Base-by-base conservation (phyloP, 1,140 invertebrate species). In the Nixonia krombeini region DNA sequence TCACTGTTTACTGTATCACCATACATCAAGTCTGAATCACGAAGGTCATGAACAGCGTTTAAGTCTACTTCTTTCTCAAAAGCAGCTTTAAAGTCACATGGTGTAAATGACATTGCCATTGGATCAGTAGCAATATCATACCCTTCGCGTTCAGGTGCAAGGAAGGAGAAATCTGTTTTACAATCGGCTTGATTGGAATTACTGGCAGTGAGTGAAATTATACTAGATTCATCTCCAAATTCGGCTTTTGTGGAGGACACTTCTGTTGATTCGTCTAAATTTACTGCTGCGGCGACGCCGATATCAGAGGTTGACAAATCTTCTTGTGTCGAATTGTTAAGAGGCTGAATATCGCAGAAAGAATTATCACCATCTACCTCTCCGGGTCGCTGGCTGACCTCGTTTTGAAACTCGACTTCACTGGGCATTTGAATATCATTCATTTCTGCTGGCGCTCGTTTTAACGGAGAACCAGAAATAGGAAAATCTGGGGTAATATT, bases 21-120 rank as follows among this genome's bases (percentile, higher is more conserved):
- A 25, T 84, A 86, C 38, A 88, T 85, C 12, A 90, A 75, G 73
- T 89, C 87, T 28, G 81, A 84, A 26, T 89, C 89, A 4, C 86
- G 87, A 26, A 91, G 70, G 21, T 85, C 80, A 56, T 90, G 90
- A 7, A 91, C 89, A 46, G 89, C 88, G 71, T 91, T 91, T 1
- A 90, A 74, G 73, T 91, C 90, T 7, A 89, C 86, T 29, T 84
- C 82, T 56, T 85, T 85, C 1, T 88, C 85, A 66, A 88, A 87
- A 7, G 87, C 89, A 8, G 86, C 85, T 66, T 88, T 86, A 53
- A 89, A 86, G 64, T 90, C 88, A 51, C 88, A 87, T 33, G 90
- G 89, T 41, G 90, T 89, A 64, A 90, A 88, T 7, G 90, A 91
- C 87, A 90, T 90, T 9, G 88, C 87, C 90, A 91, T 91, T 4